Percentiles rank a stretch among this genome's conserved stretches.
These are phyloP conservation scores for Plodia interpunctella DNA, from an alignment of 1,140 invertebrate species.

Conservation along the genomic window DNA sequence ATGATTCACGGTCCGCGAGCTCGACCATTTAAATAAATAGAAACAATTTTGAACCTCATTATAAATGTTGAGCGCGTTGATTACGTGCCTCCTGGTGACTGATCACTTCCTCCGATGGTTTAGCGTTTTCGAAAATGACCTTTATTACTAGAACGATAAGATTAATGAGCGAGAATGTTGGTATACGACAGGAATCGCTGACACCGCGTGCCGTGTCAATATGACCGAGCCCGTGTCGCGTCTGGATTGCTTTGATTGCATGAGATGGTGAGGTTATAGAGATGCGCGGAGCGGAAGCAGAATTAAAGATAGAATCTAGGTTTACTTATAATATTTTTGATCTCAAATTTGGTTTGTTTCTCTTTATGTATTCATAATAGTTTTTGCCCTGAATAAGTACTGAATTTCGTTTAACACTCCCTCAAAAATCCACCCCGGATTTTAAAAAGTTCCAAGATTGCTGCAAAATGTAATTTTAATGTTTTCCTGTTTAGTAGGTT, in stretches of 20 bases:
- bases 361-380: too few species aligned
- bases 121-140: background rate
- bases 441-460: too few species aligned
- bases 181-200: background rate
- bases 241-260: background rate
- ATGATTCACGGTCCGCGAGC: background rate
- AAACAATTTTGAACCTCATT: slow-evolving; percentile 4
- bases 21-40: slow-evolving; percentile 3
- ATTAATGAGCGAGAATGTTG: background rate
- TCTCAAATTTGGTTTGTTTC: too few species aligned
- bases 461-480: too few species aligned
- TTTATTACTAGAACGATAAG: background rate
- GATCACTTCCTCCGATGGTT: background rate
- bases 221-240: background rate
- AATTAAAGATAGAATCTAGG: too few species aligned
- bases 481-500: too few species aligned
- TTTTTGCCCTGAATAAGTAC: too few species aligned
- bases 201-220: background rate
- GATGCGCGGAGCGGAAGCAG: background rate
- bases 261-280: background rate
- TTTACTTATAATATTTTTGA: too few species aligned
- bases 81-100: slow-evolving; percentile 5
- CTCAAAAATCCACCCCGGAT: too few species aligned
- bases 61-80: slow-evolving; percentile 4
- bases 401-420: too few species aligned